Percentiles rank a stretch among this genome's conserved stretches.
These are phyloP conservation scores for Melanargia galathea DNA, from an alignment of 2,888 invertebrate genomes.

Conservation along the genomic window DNA sequence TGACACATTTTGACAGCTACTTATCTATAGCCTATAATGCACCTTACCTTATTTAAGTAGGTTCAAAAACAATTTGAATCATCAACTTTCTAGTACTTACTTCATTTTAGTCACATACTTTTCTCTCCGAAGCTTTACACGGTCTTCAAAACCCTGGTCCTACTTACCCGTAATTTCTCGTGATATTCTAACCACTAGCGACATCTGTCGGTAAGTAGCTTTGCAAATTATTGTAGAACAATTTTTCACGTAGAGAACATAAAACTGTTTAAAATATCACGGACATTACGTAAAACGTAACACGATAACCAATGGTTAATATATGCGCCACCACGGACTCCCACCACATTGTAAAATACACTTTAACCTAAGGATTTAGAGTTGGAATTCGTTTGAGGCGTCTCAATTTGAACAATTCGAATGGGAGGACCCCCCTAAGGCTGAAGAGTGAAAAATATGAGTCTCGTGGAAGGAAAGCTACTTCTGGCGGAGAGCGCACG, in stretches of 20 bases:
- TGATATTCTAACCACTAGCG: too few species aligned
- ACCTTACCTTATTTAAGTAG: too few species aligned
- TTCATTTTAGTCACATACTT: too few species aligned
- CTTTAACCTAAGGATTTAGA: constrained; percentile 22
- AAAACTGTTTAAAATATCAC: constrained; percentile 32
- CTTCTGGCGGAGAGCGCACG: constrained; percentile 57
- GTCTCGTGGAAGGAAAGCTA: constrained; percentile 52
- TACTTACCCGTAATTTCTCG: too few species aligned
- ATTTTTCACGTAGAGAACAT: neutral
- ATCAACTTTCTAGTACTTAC: too few species aligned
- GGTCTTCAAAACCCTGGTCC: too few species aligned
- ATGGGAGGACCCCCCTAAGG: constrained; percentile 35
- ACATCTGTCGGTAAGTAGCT: neutral
- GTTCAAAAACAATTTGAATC: too few species aligned
- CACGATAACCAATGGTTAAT: constrained; percentile 41
- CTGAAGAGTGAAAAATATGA: constrained; percentile 34
- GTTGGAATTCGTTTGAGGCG: constrained; percentile 28
- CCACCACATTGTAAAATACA: neutral
- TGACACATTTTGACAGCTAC: too few species aligned
- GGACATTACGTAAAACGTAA: constrained; percentile 36
- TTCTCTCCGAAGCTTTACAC: too few species aligned
- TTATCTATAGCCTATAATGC: too few species aligned
- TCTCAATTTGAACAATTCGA: constrained; percentile 24
- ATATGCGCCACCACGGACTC: constrained; percentile 45
- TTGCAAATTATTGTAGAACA: neutral